Evolutionary conservation across 2,888 invertebrate genomes (phyloP).

Genomic region (Apocheima hispidaria): DNA sequence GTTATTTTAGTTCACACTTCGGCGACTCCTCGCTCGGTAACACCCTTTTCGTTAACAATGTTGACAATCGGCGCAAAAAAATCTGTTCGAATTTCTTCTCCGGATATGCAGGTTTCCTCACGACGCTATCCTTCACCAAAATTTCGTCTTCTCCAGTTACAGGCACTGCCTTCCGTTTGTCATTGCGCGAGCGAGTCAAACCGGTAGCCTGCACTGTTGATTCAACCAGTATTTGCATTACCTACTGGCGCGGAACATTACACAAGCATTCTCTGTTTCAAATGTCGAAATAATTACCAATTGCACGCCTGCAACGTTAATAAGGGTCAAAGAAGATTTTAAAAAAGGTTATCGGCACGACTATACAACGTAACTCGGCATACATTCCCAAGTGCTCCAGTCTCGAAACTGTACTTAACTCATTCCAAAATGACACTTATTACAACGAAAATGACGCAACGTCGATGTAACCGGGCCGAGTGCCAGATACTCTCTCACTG

Average conservation of each 20-base stretch:
- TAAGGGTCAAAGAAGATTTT: constrained; percentile 12
- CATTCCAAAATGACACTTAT: constrained; percentile 17
- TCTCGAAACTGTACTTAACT: constrained; percentile 15
- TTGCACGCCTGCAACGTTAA: neutral
- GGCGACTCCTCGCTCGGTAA: no score
- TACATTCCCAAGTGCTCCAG: constrained; percentile 12
- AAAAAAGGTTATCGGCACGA: constrained; percentile 22
- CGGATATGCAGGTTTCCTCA: no score
- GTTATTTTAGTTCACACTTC: no score
- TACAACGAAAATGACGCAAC: constrained; percentile 17
- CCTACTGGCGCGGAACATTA: neutral
- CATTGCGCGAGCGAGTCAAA: no score
- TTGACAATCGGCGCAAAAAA: no score
- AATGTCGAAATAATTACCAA: neutral
- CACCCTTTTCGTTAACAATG: no score
- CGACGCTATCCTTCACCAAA: no score
- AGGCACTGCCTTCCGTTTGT: no score
- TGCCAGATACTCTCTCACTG: constrained; percentile 27
- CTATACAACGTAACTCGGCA: constrained; percentile 29
- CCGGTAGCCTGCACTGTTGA: no score
- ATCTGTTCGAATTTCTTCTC: no score
- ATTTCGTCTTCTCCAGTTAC: no score
- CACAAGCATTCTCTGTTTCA: constrained; percentile 1
- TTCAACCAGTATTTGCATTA: no score
- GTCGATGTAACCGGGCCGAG: constrained; percentile 28